phyloP scores from a whole-genome alignment of 2,888 invertebrate species.

The Drosophila silvestris region DNA sequence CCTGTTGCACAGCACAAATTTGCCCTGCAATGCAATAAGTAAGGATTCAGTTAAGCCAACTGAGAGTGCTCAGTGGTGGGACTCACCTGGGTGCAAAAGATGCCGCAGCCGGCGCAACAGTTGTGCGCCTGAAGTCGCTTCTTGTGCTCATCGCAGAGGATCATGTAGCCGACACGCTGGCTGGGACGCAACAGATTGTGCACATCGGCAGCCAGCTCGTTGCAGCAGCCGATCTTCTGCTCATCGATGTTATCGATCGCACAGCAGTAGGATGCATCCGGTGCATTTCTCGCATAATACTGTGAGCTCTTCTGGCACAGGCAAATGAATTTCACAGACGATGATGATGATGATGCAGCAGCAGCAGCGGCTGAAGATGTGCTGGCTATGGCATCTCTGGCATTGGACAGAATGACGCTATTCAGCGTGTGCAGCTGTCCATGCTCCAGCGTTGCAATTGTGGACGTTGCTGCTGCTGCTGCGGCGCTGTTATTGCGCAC shows the following conservation, averaged over 20 bases:
- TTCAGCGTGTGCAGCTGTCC: constrained; percentile 56
- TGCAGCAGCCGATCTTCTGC: constrained; percentile 92
- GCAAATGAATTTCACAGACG: constrained; percentile 82
- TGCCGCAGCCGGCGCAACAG: constrained; percentile 95
- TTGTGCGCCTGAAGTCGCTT: constrained; percentile 92
- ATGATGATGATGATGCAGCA: background rate
- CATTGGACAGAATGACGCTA: constrained; percentile 50
- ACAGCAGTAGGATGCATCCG: constrained; percentile 87
- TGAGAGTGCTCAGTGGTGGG: background rate
- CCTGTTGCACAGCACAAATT: constrained; percentile 92
- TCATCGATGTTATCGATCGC: constrained; percentile 92
- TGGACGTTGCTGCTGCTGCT: background rate
- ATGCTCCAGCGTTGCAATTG: constrained; percentile 44
- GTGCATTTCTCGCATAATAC: constrained; percentile 86
- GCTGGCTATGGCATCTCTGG: constrained; percentile 42
- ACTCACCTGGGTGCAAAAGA: constrained; percentile 94
- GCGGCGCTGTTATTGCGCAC: constrained; percentile 16
- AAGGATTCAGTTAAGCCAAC: constrained; percentile 18
- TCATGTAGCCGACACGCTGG: constrained; percentile 91
- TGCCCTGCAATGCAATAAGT: constrained; percentile 87
- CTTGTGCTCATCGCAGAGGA: constrained; percentile 92
- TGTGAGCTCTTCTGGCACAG: constrained; percentile 86
- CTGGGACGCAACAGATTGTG: constrained; percentile 89
- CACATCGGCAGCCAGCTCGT: constrained; percentile 87
- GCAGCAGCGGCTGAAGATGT: constrained; percentile 44